phyloP scores from a whole-genome alignment of 2,113 vertebrate genomes.

The Phalacrocorax brasilianus region DNA sequence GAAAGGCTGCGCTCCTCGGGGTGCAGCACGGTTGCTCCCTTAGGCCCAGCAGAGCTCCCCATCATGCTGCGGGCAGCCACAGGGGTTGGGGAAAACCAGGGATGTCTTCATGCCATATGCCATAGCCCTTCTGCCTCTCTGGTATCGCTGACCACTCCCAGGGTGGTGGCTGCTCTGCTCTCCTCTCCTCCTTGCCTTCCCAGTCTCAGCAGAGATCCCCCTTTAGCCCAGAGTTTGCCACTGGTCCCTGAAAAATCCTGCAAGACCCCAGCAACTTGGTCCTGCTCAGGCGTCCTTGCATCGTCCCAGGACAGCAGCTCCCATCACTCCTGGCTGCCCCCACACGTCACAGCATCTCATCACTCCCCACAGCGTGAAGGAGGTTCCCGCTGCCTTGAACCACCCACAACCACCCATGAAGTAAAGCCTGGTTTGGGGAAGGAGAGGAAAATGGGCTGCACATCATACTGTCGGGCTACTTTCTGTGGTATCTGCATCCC shows the following conservation, averaged over 20 bases:
- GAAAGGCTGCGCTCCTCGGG: fast-evolving
- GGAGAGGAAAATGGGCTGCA: background rate
- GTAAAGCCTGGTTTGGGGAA: background rate
- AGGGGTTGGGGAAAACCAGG: background rate
- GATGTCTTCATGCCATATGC: background rate
- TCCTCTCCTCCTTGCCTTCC: background rate
- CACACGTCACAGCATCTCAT: background rate
- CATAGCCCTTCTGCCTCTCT: background rate
- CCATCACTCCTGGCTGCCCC: background rate
- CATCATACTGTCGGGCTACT: fast-evolving
- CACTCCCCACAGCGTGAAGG: fast-evolving
- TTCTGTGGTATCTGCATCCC: background rate
- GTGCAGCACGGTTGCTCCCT: fast-evolving
- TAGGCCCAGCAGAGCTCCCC: background rate
- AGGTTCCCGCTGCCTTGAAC: background rate
- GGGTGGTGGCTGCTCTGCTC: background rate
- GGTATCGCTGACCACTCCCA: background rate
- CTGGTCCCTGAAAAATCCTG: background rate
- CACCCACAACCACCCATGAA: background rate
- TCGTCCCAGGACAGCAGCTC: background rate
- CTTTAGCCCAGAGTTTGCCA: background rate
- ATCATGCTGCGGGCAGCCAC: fast-evolving
- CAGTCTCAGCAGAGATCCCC: background rate
- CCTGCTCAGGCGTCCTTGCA: fast-evolving
- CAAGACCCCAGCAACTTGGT: background rate